Base-by-base conservation (phyloP, 1,140 invertebrate genomes). In the Heliconius hermathena region DNA sequence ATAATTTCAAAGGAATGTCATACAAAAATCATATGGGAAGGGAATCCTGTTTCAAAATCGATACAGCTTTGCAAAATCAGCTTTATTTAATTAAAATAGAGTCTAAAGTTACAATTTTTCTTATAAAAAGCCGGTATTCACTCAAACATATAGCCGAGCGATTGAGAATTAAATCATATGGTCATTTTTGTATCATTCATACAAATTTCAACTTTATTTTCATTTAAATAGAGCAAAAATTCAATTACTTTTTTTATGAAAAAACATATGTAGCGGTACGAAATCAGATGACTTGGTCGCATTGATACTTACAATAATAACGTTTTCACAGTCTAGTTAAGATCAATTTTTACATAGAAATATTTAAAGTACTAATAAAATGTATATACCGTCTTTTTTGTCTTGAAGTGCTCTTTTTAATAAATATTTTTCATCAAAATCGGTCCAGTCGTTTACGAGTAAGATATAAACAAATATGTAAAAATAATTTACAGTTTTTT, bases 21-120 rank as follows among this genome's bases (percentile, higher is more conserved):
- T 89, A 92, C 90, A 91, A 89, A 91, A 92, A 93, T 93, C 91
- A 92, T 93, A 93, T 93, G 91, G 90, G 89, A 90, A 92, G 84
- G 82, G 81, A 90, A 93, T 93, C 92, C 90, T 90, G 91, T 92
- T 92, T 91, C 84, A 82, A 76, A 89, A 80, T 75, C 54, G 46
- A 81, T 5, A 22, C 9, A 26, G 9, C 3, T 11, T 8, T 54
- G 8, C 11, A 87, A 85, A 78, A 72, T 79, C 3, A 36, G 76
- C 72, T 71, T 79, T 88, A 85, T 36, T 0, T 0, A 0, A 0
- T 36, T 1, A 0, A 0, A 0, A 16, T 82, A 84, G 74, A 73
- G 81, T 26, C 33, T 41, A 83, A 76, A 79, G 80, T 80, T 38
- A 38, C 20, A 16, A 76, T 16, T 26, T n/a, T 9, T 0, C 4